These are phyloP conservation scores for Cynocephalus volans DNA, from an alignment of 2,113 vertebrate species.

Conservation along the genomic window DNA sequence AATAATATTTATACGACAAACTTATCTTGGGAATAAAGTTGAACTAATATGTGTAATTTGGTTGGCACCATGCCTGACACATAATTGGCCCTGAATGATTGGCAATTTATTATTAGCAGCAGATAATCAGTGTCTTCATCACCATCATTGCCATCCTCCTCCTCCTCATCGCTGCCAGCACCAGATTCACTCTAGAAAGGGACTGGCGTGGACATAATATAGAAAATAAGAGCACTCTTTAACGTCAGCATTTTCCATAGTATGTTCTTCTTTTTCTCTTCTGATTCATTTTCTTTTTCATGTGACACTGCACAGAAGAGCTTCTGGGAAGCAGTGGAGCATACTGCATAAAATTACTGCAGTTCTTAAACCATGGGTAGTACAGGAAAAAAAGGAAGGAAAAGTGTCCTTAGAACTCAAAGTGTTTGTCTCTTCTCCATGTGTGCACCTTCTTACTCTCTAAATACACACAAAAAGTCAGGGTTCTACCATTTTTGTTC, in stretches of 20 bases:
- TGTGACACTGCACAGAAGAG: neutral
- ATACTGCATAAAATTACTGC: neutral
- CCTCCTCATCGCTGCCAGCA: no score
- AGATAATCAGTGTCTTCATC: neutral
- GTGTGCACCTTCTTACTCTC: no score
- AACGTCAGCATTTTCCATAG: neutral
- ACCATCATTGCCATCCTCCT: fast-evolving
- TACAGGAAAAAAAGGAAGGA: neutral
- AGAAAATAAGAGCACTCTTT: neutral
- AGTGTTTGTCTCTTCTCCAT: neutral
- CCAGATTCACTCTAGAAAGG: neutral
- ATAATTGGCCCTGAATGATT: neutral
- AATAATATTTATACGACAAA: neutral
- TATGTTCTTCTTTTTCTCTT: no score
- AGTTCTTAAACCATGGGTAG: neutral
- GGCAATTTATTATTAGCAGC: neutral
- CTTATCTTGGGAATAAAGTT: neutral
- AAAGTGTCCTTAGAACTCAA: fast-evolving
- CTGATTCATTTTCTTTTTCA: neutral
- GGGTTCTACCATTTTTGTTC: neutral
- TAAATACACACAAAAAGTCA: neutral
- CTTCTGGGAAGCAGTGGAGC: neutral
- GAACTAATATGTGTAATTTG: neutral
- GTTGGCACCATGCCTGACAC: neutral
- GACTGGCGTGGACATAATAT: neutral